Conservation (phyloP, 2,113 vertebrate genomes). For the Thryonomys swinderianus region DNA sequence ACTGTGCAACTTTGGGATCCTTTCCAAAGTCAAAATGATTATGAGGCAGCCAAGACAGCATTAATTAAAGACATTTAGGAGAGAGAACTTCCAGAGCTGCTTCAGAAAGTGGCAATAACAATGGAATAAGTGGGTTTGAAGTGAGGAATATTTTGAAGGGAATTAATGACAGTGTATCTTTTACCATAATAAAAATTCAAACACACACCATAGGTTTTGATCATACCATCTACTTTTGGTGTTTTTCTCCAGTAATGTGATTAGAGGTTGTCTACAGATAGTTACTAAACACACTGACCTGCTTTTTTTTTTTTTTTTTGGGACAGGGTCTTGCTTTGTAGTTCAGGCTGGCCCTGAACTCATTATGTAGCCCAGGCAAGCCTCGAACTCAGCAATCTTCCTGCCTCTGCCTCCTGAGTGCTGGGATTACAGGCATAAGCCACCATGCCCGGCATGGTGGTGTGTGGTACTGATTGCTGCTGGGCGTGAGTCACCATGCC, state of each 20-base stretch:
- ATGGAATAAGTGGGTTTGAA: neutral
- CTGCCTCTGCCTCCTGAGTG: too few species aligned
- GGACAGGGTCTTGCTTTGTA: too few species aligned
- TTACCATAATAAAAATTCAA: neutral
- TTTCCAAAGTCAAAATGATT: neutral
- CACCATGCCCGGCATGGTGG: too few species aligned
- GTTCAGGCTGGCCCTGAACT: too few species aligned
- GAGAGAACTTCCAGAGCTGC: neutral
- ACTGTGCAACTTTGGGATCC: neutral
- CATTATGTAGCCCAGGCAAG: too few species aligned
- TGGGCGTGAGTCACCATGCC: too few species aligned
- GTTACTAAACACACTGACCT: too few species aligned
- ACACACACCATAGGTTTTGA: neutral
- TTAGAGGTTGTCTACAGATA: conserved; percentile 19
- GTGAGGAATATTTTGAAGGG: neutral
- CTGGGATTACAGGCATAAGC: too few species aligned
- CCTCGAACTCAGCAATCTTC: too few species aligned
- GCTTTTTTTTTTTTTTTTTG: too few species aligned
- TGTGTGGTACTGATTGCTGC: too few species aligned
- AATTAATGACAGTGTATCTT: neutral
- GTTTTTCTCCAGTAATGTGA: neutral
- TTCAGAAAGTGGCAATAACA: neutral
- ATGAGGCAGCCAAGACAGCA: neutral
- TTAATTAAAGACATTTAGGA: neutral
- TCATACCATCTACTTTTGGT: neutral